Conservation (phyloP, 1,140 invertebrate species). For the Mesaphorura yosii region DNA sequence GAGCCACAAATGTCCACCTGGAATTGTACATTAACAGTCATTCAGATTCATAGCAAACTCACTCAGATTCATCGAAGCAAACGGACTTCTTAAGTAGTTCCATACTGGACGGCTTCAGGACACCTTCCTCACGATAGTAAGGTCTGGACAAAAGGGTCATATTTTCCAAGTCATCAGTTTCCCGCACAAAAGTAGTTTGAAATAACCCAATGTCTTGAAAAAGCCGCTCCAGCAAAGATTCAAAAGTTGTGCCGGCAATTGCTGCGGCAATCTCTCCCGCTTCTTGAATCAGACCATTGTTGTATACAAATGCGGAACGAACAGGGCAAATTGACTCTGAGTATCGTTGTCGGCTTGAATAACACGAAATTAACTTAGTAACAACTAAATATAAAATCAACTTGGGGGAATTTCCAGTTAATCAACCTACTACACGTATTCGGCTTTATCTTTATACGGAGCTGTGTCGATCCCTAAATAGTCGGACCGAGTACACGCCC, state of each 20-base stretch:
- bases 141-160: neutral
- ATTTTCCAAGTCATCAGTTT: neutral
- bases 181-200: neutral
- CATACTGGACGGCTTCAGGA: no score
- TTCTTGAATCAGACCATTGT: neutral
- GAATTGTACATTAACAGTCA: no score
- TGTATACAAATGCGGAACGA: slow-evolving; percentile 4
- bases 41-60: no score
- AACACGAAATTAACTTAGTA: neutral
- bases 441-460: neutral
- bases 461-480: neutral
- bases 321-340: slow-evolving; percentile 3
- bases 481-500: slow-evolving; percentile 2
- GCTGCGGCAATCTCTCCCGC: neutral
- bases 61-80: no score
- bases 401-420: neutral
- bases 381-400: neutral
- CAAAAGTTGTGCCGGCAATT: neutral
- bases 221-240: neutral
- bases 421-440: slow-evolving; percentile 4
- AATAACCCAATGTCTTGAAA: neutral
- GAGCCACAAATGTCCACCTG: no score
- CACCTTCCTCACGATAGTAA: neutral
- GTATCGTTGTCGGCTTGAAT: slow-evolving; percentile 2
- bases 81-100: no score